Evolutionary conservation across 2,888 invertebrate genomes (phyloP), one percentile per base, ranked within the genome.

Genomic region (Habroteleia sp.): DNA sequence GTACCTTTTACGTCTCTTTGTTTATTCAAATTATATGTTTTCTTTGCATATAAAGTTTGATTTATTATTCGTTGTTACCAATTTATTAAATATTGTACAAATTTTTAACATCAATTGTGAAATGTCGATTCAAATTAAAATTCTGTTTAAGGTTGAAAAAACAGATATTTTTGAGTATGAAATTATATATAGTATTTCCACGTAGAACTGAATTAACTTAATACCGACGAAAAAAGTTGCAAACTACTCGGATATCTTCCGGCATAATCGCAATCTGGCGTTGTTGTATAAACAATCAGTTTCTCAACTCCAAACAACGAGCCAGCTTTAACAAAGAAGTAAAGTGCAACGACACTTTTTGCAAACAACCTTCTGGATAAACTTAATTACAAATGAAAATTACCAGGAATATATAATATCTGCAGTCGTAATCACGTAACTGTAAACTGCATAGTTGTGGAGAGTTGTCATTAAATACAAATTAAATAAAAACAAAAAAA

Each of bases 311-410:
- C 35, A 65, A 52, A 65, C 54, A 65, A 10, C 25, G 8, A 20
- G 42, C 35, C 5, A 52, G 63, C 31, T 33, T 56, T 66, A 48
- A 56, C 56, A 56, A 66, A 66, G 66, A 66, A 66, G 39, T 8
- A 56, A 56, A 66, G 66, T 66, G 66, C 66, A 66, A 56, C 33
- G 66, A 66, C 66, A 56, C 41, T 33, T 56, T 65, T 54, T 6
- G 29, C 54, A 65, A 65, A 54, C 63, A 63, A 50, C 3, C 11
- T 16, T 6, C 16, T n/a, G 27, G 29, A 31, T 39, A 41, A 29
- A 39, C 29, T 29, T 11, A 39, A 48, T 48, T 17, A 16, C 62
- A 5, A 23, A 8, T 6, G 25, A 33, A 37, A 48, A 50, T 48
- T 50, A 63, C 50, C 25, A 13, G 6, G 62, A 63, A 63, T 23